Base-by-base conservation (phyloP, 1,140 invertebrate genomes). In the Brachystomella parvula region DNA sequence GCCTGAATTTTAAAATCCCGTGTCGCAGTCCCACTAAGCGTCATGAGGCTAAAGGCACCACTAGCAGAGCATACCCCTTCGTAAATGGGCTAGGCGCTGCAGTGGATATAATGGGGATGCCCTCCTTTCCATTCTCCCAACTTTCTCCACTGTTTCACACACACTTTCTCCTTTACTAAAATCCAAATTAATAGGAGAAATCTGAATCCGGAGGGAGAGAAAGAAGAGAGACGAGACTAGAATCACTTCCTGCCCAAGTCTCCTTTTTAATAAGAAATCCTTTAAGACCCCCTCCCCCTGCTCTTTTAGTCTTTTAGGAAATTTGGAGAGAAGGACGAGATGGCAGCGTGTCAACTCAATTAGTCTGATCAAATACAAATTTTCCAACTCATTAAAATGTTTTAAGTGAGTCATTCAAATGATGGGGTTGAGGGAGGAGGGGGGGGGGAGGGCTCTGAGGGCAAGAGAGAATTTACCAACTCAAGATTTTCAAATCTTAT, bases 191-290 rank as follows among this genome's bases (percentile, higher is more conserved):
- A 53, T 53, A 53, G 49, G 49, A 53, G 9, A 6, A 53, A 39
- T 53, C 21, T 3, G 21, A 53, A 19, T 53, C 49, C 12, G 49
- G 24, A 53, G 49, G 49, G 49, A 53, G 49, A n/a, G n/a, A n/a
- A n/a, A n/a, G n/a, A n/a, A n/a, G n/a, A n/a, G 49, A 26, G 49
- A 53, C 49, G 49, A 53, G 49, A 53, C 49, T 24, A 53, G 49
- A 53, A 53, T 53, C 49, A 53, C 49, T 53, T 53, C 24, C 9
- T 53, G n/a, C n/a, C n/a, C n/a, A 53, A 6, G 24, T 15, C 24
- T 53, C 9, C 49, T 53, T 53, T 53, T 53, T 53, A 53, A 53
- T 53, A 53, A 53, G 49, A 53, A 53, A 53, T 53, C 49, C 49
- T 53, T 53, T 53, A 26, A 19, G 49, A 53, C 49, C 49, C 12